Conservation (phyloP, 1,140 invertebrate genomes). For the Zaprionus ghesquierei region DNA sequence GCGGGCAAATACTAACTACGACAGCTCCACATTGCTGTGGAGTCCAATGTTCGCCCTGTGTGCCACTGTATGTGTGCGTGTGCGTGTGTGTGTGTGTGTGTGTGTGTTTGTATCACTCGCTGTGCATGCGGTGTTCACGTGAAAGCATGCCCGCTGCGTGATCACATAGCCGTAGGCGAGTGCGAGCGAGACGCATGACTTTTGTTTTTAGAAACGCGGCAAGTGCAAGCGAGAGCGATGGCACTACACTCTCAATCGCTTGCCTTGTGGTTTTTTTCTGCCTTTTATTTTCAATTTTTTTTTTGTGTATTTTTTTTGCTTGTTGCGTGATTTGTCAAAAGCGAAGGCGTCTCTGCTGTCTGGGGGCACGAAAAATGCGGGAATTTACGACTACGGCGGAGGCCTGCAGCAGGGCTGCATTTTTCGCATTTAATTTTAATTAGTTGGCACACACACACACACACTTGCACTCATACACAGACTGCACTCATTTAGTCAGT, state of each 20-base stretch:
- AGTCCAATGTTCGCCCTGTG: constrained; percentile 69
- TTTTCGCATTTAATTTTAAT: constrained; percentile 61
- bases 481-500: constrained; percentile 18
- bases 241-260: constrained; percentile 43
- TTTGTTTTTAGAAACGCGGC: constrained; percentile 82
- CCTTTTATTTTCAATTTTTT: constrained; percentile 7
- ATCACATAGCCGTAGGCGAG: constrained; percentile 59
- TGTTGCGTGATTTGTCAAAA: constrained; percentile 55
- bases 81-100: constrained; percentile 51
- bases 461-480: constrained; percentile 6
- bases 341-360: constrained; percentile 41
- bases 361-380: constrained; percentile 43
- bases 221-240: constrained; percentile 50
- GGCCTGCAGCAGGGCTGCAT: constrained; percentile 25
- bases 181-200: constrained; percentile 61
- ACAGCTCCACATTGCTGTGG: constrained; percentile 47
- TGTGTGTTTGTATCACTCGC: constrained; percentile 71
- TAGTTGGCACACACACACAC: constrained; percentile 43
- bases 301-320: constrained; percentile 5
- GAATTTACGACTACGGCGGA: constrained; percentile 12
- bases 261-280: constrained; percentile 42
- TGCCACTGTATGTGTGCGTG: constrained; percentile 31
- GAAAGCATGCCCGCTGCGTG: constrained; percentile 82
- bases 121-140: constrained; percentile 82
- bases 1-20: constrained; percentile 33